A percentile compares a stretch with the other conserved stretches of the same genome.
Conservation (phyloP, 2,113 vertebrate genomes). For the Tychaedon coryphoeus region DNA sequence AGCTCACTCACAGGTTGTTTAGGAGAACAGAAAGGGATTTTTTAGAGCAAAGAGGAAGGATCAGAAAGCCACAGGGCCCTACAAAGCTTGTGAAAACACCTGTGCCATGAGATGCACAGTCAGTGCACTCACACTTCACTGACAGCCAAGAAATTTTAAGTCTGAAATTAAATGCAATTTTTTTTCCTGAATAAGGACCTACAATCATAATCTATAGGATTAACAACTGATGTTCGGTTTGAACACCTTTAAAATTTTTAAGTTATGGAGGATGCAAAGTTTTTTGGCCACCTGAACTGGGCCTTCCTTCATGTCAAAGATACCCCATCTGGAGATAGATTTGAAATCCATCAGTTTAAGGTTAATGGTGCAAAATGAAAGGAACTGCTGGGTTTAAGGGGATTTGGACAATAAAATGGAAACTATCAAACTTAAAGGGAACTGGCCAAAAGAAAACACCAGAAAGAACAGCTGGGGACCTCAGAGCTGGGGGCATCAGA, state of each 20-base stretch:
- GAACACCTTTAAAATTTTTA: background rate
- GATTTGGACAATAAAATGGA: background rate
- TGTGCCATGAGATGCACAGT: fast-evolving
- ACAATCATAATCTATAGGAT: background rate
- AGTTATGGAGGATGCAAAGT: background rate
- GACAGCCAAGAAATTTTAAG: background rate
- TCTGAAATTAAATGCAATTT: background rate
- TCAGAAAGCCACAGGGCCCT: background rate
- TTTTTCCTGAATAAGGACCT: background rate
- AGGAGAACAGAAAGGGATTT: background rate
- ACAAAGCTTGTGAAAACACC: background rate
- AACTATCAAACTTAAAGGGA: background rate
- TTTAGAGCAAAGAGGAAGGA: background rate
- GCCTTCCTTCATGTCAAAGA: background rate
- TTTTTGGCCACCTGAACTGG: background rate
- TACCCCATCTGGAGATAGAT: background rate
- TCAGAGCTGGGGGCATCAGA: background rate
- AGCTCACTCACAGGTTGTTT: background rate
- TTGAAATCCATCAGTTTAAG: background rate
- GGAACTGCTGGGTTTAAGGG: background rate
- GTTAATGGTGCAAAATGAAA: background rate
- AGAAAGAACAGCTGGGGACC: background rate
- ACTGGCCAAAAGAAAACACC: background rate
- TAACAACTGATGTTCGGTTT: background rate
- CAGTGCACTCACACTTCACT: background rate